Percentiles rank a stretch among this genome's conserved stretches.
Conservation (phyloP, 2,888 invertebrate species). For the Tiliacea citrago region DNA sequence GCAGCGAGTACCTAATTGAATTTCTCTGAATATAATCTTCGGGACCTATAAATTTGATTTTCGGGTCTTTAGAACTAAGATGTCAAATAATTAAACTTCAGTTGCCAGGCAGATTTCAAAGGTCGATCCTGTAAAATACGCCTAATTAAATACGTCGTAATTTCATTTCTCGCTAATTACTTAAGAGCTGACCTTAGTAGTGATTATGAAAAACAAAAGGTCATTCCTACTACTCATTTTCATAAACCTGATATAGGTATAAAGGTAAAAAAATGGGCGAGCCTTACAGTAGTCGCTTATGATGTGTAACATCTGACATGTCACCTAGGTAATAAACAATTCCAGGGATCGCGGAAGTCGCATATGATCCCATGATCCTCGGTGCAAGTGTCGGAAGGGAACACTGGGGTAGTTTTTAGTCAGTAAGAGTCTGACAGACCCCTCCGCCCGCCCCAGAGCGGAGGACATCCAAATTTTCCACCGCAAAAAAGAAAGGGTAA, state of each 20-base stretch:
- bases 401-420: no score
- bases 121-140: neutral
- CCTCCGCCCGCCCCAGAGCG: no score
- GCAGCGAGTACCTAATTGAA: slow-evolving; percentile 31
- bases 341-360: no score
- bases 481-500: no score
- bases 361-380: no score
- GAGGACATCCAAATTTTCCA: no score
- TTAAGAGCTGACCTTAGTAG: slow-evolving; percentile 1
- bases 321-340: no score
- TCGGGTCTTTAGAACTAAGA: slow-evolving; percentile 9
- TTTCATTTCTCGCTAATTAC: slow-evolving; percentile 14
- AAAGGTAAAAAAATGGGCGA: no score
- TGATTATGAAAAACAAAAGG: neutral
- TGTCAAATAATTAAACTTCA: slow-evolving; percentile 34
- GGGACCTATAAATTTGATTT: slow-evolving; percentile 28
- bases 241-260: neutral
- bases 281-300: no score
- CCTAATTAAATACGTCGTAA: slow-evolving; percentile 13
- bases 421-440: no score
- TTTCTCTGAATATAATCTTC: slow-evolving; percentile 40
- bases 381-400: no score
- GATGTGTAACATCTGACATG: no score
- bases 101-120: slow-evolving; percentile 10
- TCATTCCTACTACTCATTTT: neutral